Percentiles rank a stretch among this genome's conserved stretches.
phyloP scores from a whole-genome alignment of 2,888 invertebrate genomes.

The Quadroppia sp. region DNA sequence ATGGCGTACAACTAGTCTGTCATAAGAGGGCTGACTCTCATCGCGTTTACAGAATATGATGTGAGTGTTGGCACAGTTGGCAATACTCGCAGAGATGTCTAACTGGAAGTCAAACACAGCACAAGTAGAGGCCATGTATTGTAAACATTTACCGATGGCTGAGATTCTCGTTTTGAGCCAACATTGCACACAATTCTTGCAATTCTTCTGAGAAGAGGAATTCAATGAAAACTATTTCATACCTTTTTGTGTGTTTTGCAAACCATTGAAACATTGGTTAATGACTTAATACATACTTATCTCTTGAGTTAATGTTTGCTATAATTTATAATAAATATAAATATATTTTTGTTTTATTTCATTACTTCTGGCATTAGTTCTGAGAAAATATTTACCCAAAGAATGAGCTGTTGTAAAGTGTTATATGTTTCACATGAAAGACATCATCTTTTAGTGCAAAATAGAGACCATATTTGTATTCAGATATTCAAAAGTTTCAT shows the following conservation, averaged over 20 bases:
- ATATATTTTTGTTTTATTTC: background rate
- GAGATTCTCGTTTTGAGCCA: conserved; percentile 3
- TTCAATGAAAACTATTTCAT: background rate
- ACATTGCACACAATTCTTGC: conserved; percentile 18
- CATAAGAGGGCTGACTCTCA: conserved; percentile 26
- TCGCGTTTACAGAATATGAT: background rate
- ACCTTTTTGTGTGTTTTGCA: conserved; percentile 16
- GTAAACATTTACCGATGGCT: conserved; percentile 33
- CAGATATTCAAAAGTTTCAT: conserved; percentile 15
- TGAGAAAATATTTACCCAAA: too few species aligned
- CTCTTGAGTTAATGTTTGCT: conserved; percentile 8
- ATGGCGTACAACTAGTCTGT: conserved; percentile 15
- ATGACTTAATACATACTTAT: conserved; percentile 9
- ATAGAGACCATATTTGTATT: conserved; percentile 3
- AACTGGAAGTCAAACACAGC: conserved; percentile 35
- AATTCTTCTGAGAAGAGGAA: background rate
- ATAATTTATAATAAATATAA: background rate
- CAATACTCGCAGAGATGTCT: conserved; percentile 32
- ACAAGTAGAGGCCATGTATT: conserved; percentile 26
- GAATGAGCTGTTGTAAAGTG: too few species aligned
- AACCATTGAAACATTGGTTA: conserved; percentile 14
- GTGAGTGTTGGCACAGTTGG: conserved; percentile 21
- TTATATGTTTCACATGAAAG: too few species aligned
- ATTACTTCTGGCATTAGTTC: background rate
- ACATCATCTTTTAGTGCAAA: background rate